A percentile compares a stretch with the other conserved stretches of the same genome.
Evolutionary conservation across 2,797 vertebrate genomes (phyloP).

Genomic region (Cryptoblepharus egeriae): DNA sequence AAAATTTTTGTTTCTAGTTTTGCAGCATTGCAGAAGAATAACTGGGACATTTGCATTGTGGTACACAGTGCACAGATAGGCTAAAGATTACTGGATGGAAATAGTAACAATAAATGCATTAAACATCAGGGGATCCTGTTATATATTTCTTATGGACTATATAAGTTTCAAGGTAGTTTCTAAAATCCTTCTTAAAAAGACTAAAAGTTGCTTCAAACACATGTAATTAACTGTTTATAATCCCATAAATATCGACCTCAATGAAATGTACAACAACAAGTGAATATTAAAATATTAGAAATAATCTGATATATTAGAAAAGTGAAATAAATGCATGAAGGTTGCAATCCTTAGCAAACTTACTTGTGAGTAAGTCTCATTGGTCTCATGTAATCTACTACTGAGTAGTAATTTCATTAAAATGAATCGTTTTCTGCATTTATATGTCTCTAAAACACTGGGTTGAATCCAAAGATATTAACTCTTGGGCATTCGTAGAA

Average conservation of each 20-base stretch:
- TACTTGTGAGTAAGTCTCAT: too few species aligned
- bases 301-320: neutral
- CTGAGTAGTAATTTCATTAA: conserved; percentile 2
- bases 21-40: conserved; percentile 8
- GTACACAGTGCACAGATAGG: neutral
- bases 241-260: conserved; percentile 20
- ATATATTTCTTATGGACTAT: neutral
- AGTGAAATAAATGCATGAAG: neutral
- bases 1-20: conserved; percentile 4
- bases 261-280: neutral
- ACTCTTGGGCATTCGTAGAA: too few species aligned
- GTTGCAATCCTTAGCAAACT: too few species aligned
- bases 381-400: too few species aligned
- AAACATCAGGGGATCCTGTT: conserved; percentile 2
- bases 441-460: neutral
- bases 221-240: neutral
- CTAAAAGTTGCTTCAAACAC: neutral
- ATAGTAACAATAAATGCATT: conserved; percentile 11
- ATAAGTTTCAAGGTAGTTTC: neutral
- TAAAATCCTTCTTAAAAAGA: neutral
- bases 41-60: neutral
- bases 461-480: too few species aligned
- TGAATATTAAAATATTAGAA: neutral
- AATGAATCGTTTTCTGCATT: neutral
- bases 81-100: neutral